A percentile compares a stretch with the other conserved stretches of the same genome.
phyloP scores from a whole-genome alignment of 2,797 vertebrate species.

The Pantherophis vulpinus region DNA sequence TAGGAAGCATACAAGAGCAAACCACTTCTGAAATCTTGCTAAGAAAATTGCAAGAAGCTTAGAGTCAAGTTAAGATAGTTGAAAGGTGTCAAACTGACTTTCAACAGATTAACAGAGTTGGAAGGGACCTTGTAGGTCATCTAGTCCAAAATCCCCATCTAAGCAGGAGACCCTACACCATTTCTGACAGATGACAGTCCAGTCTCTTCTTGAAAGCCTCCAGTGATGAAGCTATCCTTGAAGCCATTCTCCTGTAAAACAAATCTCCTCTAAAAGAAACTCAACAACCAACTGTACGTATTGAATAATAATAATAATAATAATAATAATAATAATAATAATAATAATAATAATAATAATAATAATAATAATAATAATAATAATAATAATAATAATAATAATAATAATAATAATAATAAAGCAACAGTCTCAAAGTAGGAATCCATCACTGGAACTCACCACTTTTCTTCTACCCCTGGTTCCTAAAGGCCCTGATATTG shows the following conservation, averaged over 20 bases:
- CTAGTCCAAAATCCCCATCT: too few species aligned
- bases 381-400: too few species aligned
- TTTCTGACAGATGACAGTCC: too few species aligned
- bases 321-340: too few species aligned
- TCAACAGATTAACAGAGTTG: too few species aligned
- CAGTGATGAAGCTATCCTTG: neutral
- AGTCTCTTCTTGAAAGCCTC: too few species aligned
- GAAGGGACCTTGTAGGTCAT: too few species aligned
- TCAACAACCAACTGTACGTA: neutral
- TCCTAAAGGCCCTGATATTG: neutral
- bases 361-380: neutral
- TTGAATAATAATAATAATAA: neutral
- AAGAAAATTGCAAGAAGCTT: neutral
- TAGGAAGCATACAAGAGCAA: too few species aligned
- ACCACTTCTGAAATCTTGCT: too few species aligned
- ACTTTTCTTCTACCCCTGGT: neutral
- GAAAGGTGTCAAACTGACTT: neutral
- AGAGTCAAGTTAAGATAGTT: neutral
- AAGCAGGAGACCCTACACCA: too few species aligned
- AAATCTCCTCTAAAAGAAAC: neutral
- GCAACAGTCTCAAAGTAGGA: neutral
- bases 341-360: neutral
- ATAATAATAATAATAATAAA: neutral
- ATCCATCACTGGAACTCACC: neutral
- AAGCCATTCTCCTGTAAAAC: neutral